Base-by-base conservation (phyloP, 2,888 invertebrate genomes). In the Diadromus collaris region DNA sequence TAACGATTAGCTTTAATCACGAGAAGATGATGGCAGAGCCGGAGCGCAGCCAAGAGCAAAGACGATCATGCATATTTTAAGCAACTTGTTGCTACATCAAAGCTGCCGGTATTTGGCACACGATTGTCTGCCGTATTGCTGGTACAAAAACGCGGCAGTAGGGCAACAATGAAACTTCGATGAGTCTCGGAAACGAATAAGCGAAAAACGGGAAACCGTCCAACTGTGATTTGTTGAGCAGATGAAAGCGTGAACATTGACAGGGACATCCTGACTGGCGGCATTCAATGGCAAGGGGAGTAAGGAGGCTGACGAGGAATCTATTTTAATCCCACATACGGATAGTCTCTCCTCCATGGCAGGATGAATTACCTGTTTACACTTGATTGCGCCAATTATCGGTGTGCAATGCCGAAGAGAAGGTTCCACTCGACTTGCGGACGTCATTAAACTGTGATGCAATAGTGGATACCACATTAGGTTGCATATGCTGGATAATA, bases 331-430 rank as follows among this genome's bases (percentile, higher is more conserved):
- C 41, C 32, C 41, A 63, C 38, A 60, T 67, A 24, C 27, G 32
- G 27, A 56, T 46, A 72, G 48, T 63, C 48, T 48, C 24, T 84
- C 80, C 80, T 76, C 81, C 83, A 86, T 79, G 82, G 76, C 82
- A 80, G 76, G 79, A 84, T 84, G 80, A 84, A 82, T 76, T 81
- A 78, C 68, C 78, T 82, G 82, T 82, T 84, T 83, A 75, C 81
- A 82, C 69, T 77, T 81, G 83, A 87, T 87, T 85, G 83, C 75
- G 79, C 83, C 82, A 87, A 86, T 86, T 86, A 86, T 79, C 79
- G 76, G 61, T 79, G 76, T 60, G 60, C 56, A 48, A 69, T 34
- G 46, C 58, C 65, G 54, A 70, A 65, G 64, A 70, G 69, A 73
- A 51, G 41, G 69, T 38, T 58, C 16, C 19, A 29, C 29, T 32